Conservation (phyloP, 2,888 invertebrate genomes). For the Eutolmus rufibarbis region DNA sequence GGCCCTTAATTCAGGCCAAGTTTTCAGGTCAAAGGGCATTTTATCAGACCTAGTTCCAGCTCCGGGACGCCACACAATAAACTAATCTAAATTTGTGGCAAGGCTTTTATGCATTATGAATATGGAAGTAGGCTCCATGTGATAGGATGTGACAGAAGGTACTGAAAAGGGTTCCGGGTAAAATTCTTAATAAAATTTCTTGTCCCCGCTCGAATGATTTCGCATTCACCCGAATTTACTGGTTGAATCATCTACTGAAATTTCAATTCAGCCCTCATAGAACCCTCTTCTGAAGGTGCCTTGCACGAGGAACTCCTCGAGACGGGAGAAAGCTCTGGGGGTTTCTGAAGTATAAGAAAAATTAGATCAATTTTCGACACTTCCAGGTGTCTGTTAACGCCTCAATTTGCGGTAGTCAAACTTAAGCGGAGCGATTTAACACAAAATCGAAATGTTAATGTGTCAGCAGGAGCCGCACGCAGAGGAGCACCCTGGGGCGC, state of each 20-base stretch:
- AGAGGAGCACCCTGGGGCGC: background rate
- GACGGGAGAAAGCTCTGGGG: background rate
- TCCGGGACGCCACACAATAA: background rate
- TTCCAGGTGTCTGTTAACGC: background rate
- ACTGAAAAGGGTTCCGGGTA: conserved; percentile 11
- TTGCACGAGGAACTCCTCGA: background rate
- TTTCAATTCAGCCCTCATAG: background rate
- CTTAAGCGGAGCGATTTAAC: background rate
- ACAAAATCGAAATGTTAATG: background rate
- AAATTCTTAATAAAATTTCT: conserved; percentile 4
- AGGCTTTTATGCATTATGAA: conserved; percentile 21
- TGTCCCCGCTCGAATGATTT: background rate
- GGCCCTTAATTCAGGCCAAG: background rate
- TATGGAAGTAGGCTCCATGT: background rate
- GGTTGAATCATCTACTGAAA: background rate
- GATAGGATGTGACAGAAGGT: background rate
- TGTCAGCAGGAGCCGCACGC: background rate
- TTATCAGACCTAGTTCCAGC: background rate
- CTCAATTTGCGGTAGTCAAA: background rate
- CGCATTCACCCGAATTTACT: background rate
- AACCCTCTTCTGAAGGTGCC: background rate
- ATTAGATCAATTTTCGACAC: background rate
- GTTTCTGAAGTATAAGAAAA: background rate
- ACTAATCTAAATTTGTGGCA: conserved; percentile 26
- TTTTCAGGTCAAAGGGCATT: background rate